Base-by-base conservation (phyloP, 2,113 vertebrate genomes). In the Sylvia atricapilla region DNA sequence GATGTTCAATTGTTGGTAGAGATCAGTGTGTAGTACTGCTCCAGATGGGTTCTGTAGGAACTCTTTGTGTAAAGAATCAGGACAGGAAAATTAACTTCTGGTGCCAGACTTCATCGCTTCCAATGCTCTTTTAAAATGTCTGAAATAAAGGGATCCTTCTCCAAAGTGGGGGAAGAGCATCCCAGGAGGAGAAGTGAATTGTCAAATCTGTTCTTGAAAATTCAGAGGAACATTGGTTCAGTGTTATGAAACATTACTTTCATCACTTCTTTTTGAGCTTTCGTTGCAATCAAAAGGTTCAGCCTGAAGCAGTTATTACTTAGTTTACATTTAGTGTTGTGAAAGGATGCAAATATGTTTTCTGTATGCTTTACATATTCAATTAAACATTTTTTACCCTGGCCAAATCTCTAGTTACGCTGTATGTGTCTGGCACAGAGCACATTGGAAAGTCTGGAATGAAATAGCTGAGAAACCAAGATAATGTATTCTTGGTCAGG, bases 261-360 rank as follows among this genome's bases (percentile, higher is more conserved):
- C 39, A n/a, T 86, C 9, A 25, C 47, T 88, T 84, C 47, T 84
- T 88, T 86, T 70, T 4, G 6, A 86, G 68, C 44, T 88, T 92
- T 89, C 2, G 0, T 75, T 92, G 80, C 60, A 78, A 49, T 75
- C 3, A 1, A 72, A 92, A 84, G 73, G 31, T 84, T 92, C 83
- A 64, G 44, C 91, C 73, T 60, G 69, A 81, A 87, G 80, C 66
- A 72, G 52, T 84, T 95, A 60, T 87, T 75, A 74, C 27, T 59
- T 87, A 79, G 52, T 79, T 90, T 91, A 41, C 22, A 49, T 68
- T 72, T 58, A 66, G 16, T 67, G 31, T 93, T 92, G 69, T 95
- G 79, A 74, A 93, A 94, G 30, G 66, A 59, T 95, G 86, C 76
- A 95, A 66, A 82, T 78, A 20, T 15, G 3, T 81, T 95, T 91